phyloP scores from a whole-genome alignment of 2,888 invertebrate species.

The Tenthredo livida region DNA sequence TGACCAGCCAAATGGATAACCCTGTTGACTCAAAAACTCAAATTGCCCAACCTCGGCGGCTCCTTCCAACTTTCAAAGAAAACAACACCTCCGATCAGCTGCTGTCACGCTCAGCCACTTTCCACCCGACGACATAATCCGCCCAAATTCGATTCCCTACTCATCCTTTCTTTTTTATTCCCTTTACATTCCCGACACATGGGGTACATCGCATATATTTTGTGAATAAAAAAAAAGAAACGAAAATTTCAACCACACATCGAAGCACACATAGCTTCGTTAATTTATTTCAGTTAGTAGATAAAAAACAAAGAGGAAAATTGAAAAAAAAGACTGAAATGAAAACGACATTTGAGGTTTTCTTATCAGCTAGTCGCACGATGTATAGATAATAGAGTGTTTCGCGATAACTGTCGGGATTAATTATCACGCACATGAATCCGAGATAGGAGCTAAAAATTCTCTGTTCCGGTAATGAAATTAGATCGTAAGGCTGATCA shows the following conservation, averaged over 20 bases:
- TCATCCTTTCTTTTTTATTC: neutral
- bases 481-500: slow-evolving; percentile 1
- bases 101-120: slow-evolving; percentile 31
- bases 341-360: neutral
- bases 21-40: slow-evolving; percentile 43
- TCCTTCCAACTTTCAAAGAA: slow-evolving; percentile 3
- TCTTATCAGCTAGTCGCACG: neutral
- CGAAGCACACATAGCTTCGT: neutral
- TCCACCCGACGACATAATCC: slow-evolving; percentile 16
- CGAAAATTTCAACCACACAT: neutral
- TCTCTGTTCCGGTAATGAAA: slow-evolving; percentile 25
- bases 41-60: neutral
- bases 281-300: neutral
- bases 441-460: neutral
- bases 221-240: too few relatives aligned
- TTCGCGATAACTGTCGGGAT: slow-evolving; percentile 30
- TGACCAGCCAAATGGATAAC: slow-evolving; percentile 29
- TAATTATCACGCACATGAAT: slow-evolving; percentile 33
- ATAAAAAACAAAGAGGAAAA: neutral
- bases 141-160: neutral
- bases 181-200: neutral
- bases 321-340: neutral
- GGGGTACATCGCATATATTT: neutral
- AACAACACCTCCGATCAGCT: slow-evolving; percentile 33
- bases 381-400: slow-evolving; percentile 27